Conservation (phyloP, 1,140 invertebrate species). For the Hycleus phaleratus region DNA sequence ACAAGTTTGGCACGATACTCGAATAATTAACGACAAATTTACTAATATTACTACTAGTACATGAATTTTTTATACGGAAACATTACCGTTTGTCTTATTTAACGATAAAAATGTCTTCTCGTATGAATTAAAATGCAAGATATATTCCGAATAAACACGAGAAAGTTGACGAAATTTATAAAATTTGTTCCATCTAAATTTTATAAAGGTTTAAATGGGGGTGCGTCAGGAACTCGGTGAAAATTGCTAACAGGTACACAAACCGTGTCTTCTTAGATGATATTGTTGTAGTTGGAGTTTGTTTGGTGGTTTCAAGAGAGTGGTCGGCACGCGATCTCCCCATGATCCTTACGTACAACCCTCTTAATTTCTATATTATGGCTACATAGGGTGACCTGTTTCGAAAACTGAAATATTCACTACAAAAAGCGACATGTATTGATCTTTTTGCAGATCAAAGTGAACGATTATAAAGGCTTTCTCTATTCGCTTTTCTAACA, state of each 20-base stretch:
- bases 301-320: neutral
- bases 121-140: too few relatives aligned
- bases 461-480: neutral
- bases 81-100: too few relatives aligned
- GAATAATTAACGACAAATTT: too few relatives aligned
- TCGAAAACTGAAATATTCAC: constrained; percentile 7
- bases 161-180: too few relatives aligned
- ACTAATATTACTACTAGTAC: too few relatives aligned
- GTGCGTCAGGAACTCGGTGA: neutral
- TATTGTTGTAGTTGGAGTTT: too few relatives aligned
- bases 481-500: neutral
- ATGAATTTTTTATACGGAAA: too few relatives aligned
- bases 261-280: constrained; percentile 3
- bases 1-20: too few relatives aligned
- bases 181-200: too few relatives aligned
- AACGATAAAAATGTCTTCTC: too few relatives aligned
- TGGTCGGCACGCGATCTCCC: constrained; percentile 12
- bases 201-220: too few relatives aligned
- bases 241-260: constrained; percentile 15
- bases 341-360: constrained; percentile 6
- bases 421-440: constrained; percentile 2
- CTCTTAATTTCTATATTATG: constrained; percentile 3
- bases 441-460: neutral
- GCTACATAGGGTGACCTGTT: neutral
- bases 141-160: too few relatives aligned